A percentile compares a stretch with the other conserved stretches of the same genome.
Conservation (phyloP, 2,113 vertebrate genomes). For the Peromyscus leucopus region DNA sequence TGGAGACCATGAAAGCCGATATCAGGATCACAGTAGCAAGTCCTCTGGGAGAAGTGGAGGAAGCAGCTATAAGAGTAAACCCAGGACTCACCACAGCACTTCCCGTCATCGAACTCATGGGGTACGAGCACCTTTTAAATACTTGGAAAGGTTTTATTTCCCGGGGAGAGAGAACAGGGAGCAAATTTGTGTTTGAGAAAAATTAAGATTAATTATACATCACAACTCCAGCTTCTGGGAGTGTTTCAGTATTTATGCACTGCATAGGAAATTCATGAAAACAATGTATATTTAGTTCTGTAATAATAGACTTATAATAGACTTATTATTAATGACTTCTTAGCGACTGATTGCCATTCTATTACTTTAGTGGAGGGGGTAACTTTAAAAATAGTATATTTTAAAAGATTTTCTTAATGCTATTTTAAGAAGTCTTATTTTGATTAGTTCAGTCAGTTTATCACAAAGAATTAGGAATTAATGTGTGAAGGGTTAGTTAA, state of each 20-base stretch:
- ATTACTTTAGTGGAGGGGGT: background rate
- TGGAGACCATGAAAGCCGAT: conserved; percentile 85
- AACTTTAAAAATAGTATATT: background rate
- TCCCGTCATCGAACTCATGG: conserved; percentile 86
- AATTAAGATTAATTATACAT: conserved; percentile 53
- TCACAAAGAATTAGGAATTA: background rate
- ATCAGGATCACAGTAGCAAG: conserved; percentile 92
- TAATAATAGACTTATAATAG: conserved; percentile 31
- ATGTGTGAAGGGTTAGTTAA: conserved; percentile 33
- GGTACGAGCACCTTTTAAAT: conserved; percentile 87
- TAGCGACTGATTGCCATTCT: conserved; percentile 43
- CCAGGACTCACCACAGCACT: conserved; percentile 77
- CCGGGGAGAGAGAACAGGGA: conserved; percentile 58
- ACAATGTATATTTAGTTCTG: conserved; percentile 17
- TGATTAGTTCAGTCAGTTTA: conserved; percentile 51
- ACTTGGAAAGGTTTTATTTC: conserved; percentile 60
- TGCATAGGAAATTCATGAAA: conserved; percentile 34
- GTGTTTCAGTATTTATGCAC: conserved; percentile 60
- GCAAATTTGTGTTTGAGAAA: conserved; percentile 61
- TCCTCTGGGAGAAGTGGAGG: conserved; percentile 89
- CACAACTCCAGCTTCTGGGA: conserved; percentile 70
- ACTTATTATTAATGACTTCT: background rate
- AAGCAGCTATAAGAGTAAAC: conserved; percentile 88
- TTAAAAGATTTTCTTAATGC: conserved; percentile 9
- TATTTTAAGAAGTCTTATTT: conserved; percentile 55